Evolutionary conservation across 2,888 invertebrate genomes (phyloP).

Genomic region (Athrips mouffetella): DNA sequence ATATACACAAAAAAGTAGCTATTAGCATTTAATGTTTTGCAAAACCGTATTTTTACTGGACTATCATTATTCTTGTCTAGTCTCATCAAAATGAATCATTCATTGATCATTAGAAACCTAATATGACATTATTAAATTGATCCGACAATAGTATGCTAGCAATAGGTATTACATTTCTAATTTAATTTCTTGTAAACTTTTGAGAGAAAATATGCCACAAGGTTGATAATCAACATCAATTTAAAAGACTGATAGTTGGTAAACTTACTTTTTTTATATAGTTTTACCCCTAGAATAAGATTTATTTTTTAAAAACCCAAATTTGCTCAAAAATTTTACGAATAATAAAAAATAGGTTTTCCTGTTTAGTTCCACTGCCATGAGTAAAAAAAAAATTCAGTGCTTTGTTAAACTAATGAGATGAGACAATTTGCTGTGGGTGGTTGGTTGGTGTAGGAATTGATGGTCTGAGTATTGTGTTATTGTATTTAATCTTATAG

Average conservation of each 20-base stretch:
- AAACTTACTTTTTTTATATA: conserved; percentile 73
- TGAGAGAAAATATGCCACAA: conserved; percentile 71
- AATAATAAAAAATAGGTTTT: conserved; percentile 44
- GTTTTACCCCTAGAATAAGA: conserved; percentile 76
- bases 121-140: conserved; percentile 25
- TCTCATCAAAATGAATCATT: too few species aligned
- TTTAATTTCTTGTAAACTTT: conserved; percentile 68
- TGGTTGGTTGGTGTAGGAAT: conserved; percentile 26
- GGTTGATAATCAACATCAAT: conserved; percentile 78
- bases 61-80: too few species aligned
- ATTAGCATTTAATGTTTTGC: too few species aligned
- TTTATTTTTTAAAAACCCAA: conserved; percentile 67
- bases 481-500: neutral
- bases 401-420: neutral
- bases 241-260: conserved; percentile 80
- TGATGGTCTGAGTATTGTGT: conserved; percentile 22
- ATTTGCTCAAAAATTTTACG: conserved; percentile 70
- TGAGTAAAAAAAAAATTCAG: neutral
- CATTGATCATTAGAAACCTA: too few species aligned
- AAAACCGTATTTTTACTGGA: too few species aligned
- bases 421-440: neutral
- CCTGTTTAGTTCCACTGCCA: conserved; percentile 56
- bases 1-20: too few species aligned
- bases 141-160: conserved; percentile 59
- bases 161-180: conserved; percentile 28